phyloP scores from a whole-genome alignment of 1,140 invertebrate species.

The Kradibia gibbosae region DNA sequence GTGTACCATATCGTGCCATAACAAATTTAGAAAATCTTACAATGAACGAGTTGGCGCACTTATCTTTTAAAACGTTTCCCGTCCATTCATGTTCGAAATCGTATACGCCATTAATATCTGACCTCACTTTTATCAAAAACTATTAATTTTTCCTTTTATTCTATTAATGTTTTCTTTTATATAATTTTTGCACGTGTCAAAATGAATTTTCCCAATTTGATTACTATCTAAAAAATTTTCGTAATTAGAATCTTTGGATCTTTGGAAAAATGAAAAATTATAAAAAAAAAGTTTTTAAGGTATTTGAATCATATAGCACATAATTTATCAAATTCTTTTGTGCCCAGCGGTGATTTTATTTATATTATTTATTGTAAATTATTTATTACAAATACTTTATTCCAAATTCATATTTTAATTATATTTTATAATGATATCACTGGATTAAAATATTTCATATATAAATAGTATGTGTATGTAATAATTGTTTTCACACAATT shows the following conservation, averaged over 20 bases:
- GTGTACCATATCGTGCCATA: constrained; percentile 54
- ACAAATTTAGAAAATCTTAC: constrained; percentile 47
- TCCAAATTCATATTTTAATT: constrained; percentile 49
- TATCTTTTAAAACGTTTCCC: constrained; percentile 39
- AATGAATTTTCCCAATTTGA: constrained; percentile 16
- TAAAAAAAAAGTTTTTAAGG: constrained; percentile 41
- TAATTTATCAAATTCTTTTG: constrained; percentile 47
- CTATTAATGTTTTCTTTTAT: background rate
- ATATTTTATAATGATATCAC: constrained; percentile 48
- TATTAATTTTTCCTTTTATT: background rate
- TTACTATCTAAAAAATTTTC: constrained; percentile 18
- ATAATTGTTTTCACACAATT: constrained; percentile 30
- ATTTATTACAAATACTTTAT: constrained; percentile 53
- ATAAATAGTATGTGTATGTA: constrained; percentile 43
- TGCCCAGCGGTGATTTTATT: too few relatives aligned
- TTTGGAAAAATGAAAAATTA: constrained; percentile 22
- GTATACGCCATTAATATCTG: constrained; percentile 31
- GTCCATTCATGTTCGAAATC: constrained; percentile 42
- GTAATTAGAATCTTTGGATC: background rate
- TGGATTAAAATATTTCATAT: constrained; percentile 38
- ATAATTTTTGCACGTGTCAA: background rate
- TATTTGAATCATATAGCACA: constrained; percentile 43
- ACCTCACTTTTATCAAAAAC: constrained; percentile 14
- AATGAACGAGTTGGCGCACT: constrained; percentile 27
- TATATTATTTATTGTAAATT: constrained; percentile 50